Percentiles rank a stretch among this genome's conserved stretches.
phyloP scores from a whole-genome alignment of 2,797 vertebrate species.

The Sebastes miniatus region DNA sequence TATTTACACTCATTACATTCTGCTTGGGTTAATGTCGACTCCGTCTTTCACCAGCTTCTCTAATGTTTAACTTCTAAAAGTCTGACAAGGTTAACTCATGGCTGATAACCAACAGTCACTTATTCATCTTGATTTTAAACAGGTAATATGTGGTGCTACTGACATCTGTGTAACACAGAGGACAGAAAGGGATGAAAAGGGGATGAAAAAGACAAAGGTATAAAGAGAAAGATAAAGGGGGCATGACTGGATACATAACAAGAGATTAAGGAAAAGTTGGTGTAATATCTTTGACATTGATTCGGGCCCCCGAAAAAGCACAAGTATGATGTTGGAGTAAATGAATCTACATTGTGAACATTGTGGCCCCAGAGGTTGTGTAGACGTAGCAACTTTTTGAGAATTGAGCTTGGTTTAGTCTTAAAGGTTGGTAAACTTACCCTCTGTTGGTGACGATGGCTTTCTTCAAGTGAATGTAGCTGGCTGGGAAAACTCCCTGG shows the following conservation, averaged over 20 bases:
- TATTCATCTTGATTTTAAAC: background rate
- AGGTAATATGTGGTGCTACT: background rate
- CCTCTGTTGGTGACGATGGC: slow-evolving; percentile 81
- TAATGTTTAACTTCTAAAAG: background rate
- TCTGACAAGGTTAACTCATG: fast-evolving
- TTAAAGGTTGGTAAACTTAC: slow-evolving; percentile 56
- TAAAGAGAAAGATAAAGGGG: background rate
- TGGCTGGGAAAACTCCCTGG: slow-evolving; percentile 81
- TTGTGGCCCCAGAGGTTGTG: background rate
- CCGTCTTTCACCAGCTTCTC: background rate
- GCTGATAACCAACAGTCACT: background rate
- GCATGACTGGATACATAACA: background rate
- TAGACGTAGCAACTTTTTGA: background rate
- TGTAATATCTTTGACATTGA: fast-evolving
- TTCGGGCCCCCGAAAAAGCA: background rate
- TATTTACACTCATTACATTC: background rate
- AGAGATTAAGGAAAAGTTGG: background rate
- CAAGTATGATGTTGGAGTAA: background rate
- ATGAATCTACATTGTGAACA: background rate
- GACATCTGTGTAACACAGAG: background rate
- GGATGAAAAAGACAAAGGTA: no score
- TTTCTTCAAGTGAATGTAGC: slow-evolving; percentile 83
- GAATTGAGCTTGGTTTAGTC: background rate
- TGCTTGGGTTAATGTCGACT: background rate
- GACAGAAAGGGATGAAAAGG: background rate